Evolutionary conservation across 2,888 invertebrate genomes (phyloP).

Genomic region (Calameuta idolon): DNA sequence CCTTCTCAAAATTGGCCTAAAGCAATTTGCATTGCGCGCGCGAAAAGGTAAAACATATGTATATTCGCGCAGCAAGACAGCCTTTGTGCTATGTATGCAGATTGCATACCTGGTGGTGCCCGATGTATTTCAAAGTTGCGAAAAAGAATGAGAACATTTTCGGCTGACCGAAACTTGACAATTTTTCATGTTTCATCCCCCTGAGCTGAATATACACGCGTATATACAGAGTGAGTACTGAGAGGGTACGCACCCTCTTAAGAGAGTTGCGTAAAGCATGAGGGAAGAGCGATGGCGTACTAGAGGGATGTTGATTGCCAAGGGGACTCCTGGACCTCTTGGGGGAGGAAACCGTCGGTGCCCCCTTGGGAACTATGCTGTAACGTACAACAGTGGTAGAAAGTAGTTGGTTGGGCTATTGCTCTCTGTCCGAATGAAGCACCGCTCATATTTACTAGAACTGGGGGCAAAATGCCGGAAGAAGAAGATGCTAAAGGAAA

Average conservation of each 20-base stretch:
- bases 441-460: conserved; percentile 62
- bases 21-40: not conserved
- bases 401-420: conserved; percentile 62
- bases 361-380: conserved; percentile 33
- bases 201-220: not conserved
- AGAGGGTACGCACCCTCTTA: conserved; percentile 48
- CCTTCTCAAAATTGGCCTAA: not conserved
- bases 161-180: not conserved
- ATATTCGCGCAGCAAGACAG: not conserved
- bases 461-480: conserved; percentile 49
- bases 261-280: conserved; percentile 48
- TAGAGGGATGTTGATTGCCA: conserved; percentile 59
- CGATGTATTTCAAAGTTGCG: not conserved
- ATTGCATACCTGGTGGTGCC: not conserved
- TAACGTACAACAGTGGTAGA: conserved; percentile 34
- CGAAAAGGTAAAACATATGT: not conserved
- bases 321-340: conserved; percentile 40
- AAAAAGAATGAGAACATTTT: not conserved
- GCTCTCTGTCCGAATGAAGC: conserved; percentile 59
- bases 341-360: conserved; percentile 48
- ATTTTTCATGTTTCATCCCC: conserved; percentile 4
- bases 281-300: conserved; percentile 52
- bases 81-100: not conserved
- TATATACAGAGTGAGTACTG: not conserved
- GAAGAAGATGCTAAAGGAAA: conserved; percentile 25